Percentiles rank a stretch among this genome's conserved stretches.
Evolutionary conservation across 1,140 invertebrate genomes (phyloP).

Genomic region (Formica selysi): DNA sequence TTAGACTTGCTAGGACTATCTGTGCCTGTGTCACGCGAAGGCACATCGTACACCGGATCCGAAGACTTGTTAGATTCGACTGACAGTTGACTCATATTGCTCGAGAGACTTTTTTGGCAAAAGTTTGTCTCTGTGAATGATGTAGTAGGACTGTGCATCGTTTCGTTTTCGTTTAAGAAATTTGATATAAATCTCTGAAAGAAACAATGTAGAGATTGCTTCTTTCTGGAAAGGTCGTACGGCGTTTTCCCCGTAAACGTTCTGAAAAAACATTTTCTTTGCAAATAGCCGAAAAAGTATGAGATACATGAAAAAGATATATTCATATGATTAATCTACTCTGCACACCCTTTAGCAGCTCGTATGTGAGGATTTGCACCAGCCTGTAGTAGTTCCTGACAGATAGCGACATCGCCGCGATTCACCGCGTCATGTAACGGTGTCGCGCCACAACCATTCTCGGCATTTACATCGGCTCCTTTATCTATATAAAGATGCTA

Average conservation of each 20-base stretch:
- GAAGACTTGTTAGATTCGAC: conserved; percentile 83
- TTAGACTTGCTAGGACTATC: conserved; percentile 78
- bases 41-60: conserved; percentile 81
- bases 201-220: conserved; percentile 84
- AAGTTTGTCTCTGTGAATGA: conserved; percentile 80
- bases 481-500: conserved; percentile 84
- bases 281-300: too few species aligned
- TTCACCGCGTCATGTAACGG: conserved; percentile 89
- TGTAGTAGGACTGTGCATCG: conserved; percentile 77
- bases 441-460: conserved; percentile 88
- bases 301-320: neutral
- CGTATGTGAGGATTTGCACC: conserved; percentile 88
- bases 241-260: conserved; percentile 85
- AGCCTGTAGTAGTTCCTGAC: conserved; percentile 87
- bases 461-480: conserved; percentile 86
- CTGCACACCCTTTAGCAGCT: conserved; percentile 87
- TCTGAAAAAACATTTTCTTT: conserved; percentile 73
- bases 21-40: conserved; percentile 76
- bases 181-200: conserved; percentile 81
- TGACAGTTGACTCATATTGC: conserved; percentile 83
- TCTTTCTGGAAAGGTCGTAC: conserved; percentile 86
- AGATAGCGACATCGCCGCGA: conserved; percentile 87
- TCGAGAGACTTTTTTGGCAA: conserved; percentile 78
- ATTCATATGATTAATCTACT: conserved; percentile 10
- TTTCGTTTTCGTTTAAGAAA: conserved; percentile 79